phyloP scores from a whole-genome alignment of 2,797 vertebrate species.

The Craterocephalus amniculus region DNA sequence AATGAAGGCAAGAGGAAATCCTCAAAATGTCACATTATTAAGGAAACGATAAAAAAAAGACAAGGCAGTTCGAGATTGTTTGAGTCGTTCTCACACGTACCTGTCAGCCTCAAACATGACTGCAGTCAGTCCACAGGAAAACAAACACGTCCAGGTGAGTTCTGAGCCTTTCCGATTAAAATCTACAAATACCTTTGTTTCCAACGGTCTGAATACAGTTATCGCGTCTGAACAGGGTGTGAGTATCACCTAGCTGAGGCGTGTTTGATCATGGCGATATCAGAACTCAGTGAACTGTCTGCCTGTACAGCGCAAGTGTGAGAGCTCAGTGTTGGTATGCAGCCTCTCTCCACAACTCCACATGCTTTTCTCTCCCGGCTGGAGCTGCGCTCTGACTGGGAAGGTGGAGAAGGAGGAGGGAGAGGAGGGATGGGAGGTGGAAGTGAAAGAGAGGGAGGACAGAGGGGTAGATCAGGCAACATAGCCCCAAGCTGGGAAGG shows the following conservation, averaged over 20 bases:
- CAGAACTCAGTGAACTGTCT: conserved; percentile 16
- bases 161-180: conserved; percentile 38
- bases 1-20: conserved; percentile 14
- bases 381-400: no score
- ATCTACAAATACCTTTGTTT: conserved; percentile 43
- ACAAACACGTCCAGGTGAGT: conserved; percentile 59
- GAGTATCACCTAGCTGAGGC: conserved; percentile 42
- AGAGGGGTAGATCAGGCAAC: conserved; percentile 31
- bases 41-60: conserved; percentile 10
- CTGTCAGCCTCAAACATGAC: conserved; percentile 77
- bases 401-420: no score
- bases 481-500: conserved; percentile 42
- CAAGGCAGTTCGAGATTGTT: background rate
- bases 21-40: conserved; percentile 18
- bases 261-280: conserved; percentile 28
- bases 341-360: conserved; percentile 42
- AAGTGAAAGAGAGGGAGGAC: background rate
- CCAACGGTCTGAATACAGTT: conserved; percentile 34
- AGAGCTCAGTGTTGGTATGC: conserved; percentile 63
- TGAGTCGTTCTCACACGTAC: conserved; percentile 58
- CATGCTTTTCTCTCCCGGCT: conserved; percentile 53
- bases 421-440: conserved; percentile 45
- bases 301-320: conserved; percentile 27
- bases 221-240: conserved; percentile 28
- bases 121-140: conserved; percentile 44